Evolutionary conservation across 2,888 invertebrate species (phyloP).

Genomic region (Dasysyrphus albostriatus): DNA sequence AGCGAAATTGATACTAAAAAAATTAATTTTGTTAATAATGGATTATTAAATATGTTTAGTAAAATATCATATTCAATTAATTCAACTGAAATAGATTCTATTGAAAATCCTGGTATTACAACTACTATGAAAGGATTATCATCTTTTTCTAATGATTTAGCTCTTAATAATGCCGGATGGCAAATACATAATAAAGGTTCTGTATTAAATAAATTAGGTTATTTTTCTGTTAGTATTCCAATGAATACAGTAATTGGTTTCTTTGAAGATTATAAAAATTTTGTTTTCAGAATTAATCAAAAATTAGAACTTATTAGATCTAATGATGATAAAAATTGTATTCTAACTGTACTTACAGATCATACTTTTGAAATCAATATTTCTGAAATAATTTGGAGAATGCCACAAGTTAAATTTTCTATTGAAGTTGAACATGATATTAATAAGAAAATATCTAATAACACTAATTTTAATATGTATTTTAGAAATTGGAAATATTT

Average conservation of each 20-base stretch:
- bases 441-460: too few species aligned
- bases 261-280: constrained; percentile 5
- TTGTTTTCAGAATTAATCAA: constrained; percentile 11
- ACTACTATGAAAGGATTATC: constrained; percentile 9
- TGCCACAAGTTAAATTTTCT: constrained; percentile 49
- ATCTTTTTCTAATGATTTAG: constrained; percentile 16
- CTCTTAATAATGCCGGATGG: constrained; percentile 35
- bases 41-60: constrained; percentile 39
- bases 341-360: constrained; percentile 2
- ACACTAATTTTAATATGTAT: too few species aligned
- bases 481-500: too few species aligned
- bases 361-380: constrained; percentile 31
- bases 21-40: background rate
- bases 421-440: too few species aligned
- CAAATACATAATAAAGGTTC: constrained; percentile 25
- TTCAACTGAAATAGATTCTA: constrained; percentile 37
- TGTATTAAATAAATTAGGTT: constrained; percentile 34
- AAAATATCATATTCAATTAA: constrained; percentile 40
- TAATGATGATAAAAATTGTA: background rate
- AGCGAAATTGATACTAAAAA: too few species aligned
- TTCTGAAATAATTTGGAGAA: constrained; percentile 45
- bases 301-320: constrained; percentile 4
- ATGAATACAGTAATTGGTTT: background rate
- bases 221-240: constrained; percentile 25
- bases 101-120: constrained; percentile 46